Base-by-base conservation (phyloP, 2,888 invertebrate species). In the Tetanocera ferruginea region DNA sequence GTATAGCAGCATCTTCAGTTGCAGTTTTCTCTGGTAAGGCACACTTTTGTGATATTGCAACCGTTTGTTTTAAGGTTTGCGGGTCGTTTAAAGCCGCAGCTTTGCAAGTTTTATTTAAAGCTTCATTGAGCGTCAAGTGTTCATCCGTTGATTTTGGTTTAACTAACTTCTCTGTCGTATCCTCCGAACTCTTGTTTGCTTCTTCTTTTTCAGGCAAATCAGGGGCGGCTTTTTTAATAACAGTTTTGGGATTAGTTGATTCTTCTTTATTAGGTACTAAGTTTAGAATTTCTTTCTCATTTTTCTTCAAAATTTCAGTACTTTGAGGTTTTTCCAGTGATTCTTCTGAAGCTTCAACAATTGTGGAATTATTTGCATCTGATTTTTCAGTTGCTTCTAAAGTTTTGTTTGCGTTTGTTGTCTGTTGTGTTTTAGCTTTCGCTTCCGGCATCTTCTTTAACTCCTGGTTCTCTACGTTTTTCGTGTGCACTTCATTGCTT, bases 1-100 rank as follows among this genome's bases (percentile, higher is more conserved):
- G 23, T 19, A 60, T 14, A 19, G 31, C 74, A 25, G 11, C 31
- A 34, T 57, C 78, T 31, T 69, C 52, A 11, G 77, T 6, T 23
- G 55, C 0, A 31, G 37, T 5, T 9, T 75, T 49, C 34, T 64
- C n/a, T 11, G 51, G 57, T 23, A 75, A 37, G 17, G 55, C 70
- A 31, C 37, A 14, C 14, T 31, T 19, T 28, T 19, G n/a, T 34
- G 28, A 4, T 34, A 14, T 37, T 34, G 31, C 14, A 34, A 17
- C 49, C 25, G 28, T 51, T 51, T 49, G 14, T 17, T 28, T 23
- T 25, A 28, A 14, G 31, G 14, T 23, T 6, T 14, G 8, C 11
- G 51, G 9, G 8, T 66, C 34, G 31, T 64, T 49, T 66, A 43
- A 34, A 67, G 25, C 6, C 17, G 51, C 25, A 11, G 11, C 28